Base-by-base conservation (phyloP, 2,113 vertebrate genomes). In the Tragelaphus buxtoni region DNA sequence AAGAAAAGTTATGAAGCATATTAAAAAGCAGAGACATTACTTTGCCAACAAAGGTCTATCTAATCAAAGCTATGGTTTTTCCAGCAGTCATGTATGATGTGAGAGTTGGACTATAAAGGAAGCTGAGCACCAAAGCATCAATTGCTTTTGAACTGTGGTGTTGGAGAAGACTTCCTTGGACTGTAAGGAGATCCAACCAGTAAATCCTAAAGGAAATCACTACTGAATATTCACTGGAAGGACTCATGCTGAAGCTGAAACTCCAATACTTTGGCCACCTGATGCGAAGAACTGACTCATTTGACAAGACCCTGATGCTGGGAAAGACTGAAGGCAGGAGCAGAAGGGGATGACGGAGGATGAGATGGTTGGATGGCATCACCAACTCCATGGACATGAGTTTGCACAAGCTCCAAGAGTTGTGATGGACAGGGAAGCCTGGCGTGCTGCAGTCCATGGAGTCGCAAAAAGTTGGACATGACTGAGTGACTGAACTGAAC, bases 401-500 rank as follows among this genome's bases (percentile, higher is more conserved):
- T 69, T 69, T 69, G 63, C 17, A 5, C 61, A 65, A 65, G 32
- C 63, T 65, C 32, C 8, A 0, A 17, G 32, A n/a, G 17, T 35
- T 65, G 32, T 9, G 16, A 65, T 35, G 4, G 63, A 35, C 16
- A 65, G 32, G 32, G 63, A 65, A 35, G 17, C 63, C 63, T 18
- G 63, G 32, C 0, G 1, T 65, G 63, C 32, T 65, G 4, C 17
- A 65, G 63, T 65, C 32, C 32, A 35, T 20, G 32, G 32, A 16
- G 17, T 35, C 2, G 2, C 32, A 65, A 65, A 65, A 18, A 9
- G 16, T 35, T 0, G 2, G 17, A 65, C 63, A 65, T 1, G 4
- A n/a, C 16, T 65, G 17, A 65, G 32, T 0, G 14, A 65, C 16
- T 20, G 63, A 65, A 18, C 16, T 65, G 4, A 32, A 63, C 30